Base-by-base conservation (phyloP, 2,888 invertebrate genomes). In the Itoplectis maculator region DNA sequence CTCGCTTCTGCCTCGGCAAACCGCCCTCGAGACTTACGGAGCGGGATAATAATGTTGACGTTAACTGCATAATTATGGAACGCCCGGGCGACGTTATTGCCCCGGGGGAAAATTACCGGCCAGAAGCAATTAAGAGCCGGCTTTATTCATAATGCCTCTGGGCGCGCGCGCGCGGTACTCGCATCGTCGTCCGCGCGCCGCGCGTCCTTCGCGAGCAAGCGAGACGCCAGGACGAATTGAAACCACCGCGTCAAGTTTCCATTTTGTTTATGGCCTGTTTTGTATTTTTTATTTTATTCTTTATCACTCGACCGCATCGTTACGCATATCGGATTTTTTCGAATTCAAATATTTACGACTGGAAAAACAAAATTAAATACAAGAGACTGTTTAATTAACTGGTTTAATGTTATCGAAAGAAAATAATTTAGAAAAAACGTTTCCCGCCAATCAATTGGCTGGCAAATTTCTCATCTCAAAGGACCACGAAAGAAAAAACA, bases 31-130 rank as follows among this genome's bases (percentile, higher is more conserved):
- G 81, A 78, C 82, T 86, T 79, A 83, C 83, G 84, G 79, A 84
- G 83, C 83, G 82, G 89, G 88, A 91, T 90, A 91, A 91, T 91
- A 91, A 90, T 89, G 91, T 90, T 90, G 89, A 89, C 88, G 87
- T 90, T 89, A 92, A 91, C 90, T 89, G 90, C 90, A 90, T 91
- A 90, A 91, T 91, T 90, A 90, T 90, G 89, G 90, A 90, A 88
- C 89, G 89, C 90, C 89, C 88, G 87, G 85, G 88, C 87, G 87
- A 86, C 88, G 89, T 90, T 89, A 90, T 89, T 90, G 88, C 89
- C 88, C n/a, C n/a, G n/a, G n/a, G 76, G 87, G 88, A 89, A 89
- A 90, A 90, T 90, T 89, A 89, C 89, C 89, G 86, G 86, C 87
- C 88, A 87, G 87, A 86, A 89, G 90, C 90, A 90, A 90, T 90